Evolutionary conservation across 2,888 invertebrate genomes (phyloP).

Genomic region (Halictus quadricinctus): DNA sequence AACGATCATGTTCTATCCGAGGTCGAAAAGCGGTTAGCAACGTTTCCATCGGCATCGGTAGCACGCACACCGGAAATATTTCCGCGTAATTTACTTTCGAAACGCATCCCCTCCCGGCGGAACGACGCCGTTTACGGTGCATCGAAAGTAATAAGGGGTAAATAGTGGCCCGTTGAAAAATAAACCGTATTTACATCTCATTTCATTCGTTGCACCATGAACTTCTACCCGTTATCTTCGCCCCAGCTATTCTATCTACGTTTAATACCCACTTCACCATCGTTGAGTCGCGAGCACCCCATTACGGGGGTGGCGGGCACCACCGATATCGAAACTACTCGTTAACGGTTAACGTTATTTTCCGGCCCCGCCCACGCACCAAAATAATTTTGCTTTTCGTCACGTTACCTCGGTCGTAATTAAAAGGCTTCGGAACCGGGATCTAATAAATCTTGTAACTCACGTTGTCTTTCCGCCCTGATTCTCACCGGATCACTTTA

Average conservation of each 20-base stretch:
- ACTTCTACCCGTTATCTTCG: slow-evolving; percentile 39
- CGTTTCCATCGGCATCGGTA: neutral
- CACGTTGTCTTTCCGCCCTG: slow-evolving; percentile 61
- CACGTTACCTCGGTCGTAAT: slow-evolving; percentile 47
- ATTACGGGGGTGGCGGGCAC: slow-evolving; percentile 23
- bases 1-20: neutral
- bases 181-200: slow-evolving; percentile 45
- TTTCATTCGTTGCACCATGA: slow-evolving; percentile 40
- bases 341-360: slow-evolving; percentile 52
- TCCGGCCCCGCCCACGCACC: neutral
- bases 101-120: neutral
- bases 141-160: slow-evolving; percentile 41
- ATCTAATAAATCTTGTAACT: slow-evolving; percentile 61
- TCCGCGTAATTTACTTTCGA: slow-evolving; percentile 28
- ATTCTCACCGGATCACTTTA: slow-evolving; percentile 62
- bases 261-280: slow-evolving; percentile 54
- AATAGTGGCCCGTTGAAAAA: slow-evolving; percentile 42
- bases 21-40: neutral
- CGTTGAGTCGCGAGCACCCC: slow-evolving; percentile 33
- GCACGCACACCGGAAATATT: slow-evolving; percentile 18
- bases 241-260: slow-evolving; percentile 43
- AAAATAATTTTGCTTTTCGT: slow-evolving; percentile 51
- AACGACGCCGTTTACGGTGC: slow-evolving; percentile 8
- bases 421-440: slow-evolving; percentile 52
- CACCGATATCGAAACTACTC: slow-evolving; percentile 50